Evolutionary conservation across 64 coral and sea anemone genomes (phyloP).

Genomic region (Porites australiensis): DNA sequence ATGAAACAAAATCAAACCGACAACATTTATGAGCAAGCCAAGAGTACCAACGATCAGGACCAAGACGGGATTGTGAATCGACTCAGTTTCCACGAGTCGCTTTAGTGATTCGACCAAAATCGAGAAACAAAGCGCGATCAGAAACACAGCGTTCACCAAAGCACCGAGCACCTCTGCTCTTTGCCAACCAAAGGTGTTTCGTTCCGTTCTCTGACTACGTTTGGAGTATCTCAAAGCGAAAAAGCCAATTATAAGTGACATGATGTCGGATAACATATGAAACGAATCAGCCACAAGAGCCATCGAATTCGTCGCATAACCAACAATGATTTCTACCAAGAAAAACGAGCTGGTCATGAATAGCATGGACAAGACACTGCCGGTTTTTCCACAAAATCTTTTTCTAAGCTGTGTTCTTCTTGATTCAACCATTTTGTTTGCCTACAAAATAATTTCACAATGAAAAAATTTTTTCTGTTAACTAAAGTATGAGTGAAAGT

Average conservation of each 20-base stretch:
- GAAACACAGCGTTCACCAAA: conserved; percentile 94
- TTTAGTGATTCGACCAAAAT: conserved; percentile 96
- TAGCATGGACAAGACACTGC: conserved; percentile 89
- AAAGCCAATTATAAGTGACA: conserved; percentile 94
- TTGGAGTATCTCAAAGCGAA: conserved; percentile 96
- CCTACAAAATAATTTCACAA: neutral
- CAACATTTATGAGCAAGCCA: conserved; percentile 84
- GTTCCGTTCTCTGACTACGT: conserved; percentile 70
- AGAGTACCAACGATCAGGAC: conserved; percentile 82
- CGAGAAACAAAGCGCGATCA: conserved; percentile 95
- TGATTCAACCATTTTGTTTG: conserved; percentile 69
- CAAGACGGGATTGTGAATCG: conserved; percentile 72
- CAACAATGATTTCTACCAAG: conserved; percentile 93
- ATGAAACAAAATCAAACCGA: conserved; percentile 90
- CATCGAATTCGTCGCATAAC: conserved; percentile 95
- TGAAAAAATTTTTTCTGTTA: neutral
- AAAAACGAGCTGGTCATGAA: conserved; percentile 83
- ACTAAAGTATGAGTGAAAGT: too few relatives aligned
- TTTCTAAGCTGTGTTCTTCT: conserved; percentile 1
- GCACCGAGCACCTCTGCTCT: conserved; percentile 97
- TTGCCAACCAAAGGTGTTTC: conserved; percentile 99
- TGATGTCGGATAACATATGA: conserved; percentile 97
- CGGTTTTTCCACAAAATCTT: conserved; percentile 80
- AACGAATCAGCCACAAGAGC: conserved; percentile 98
- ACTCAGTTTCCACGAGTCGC: conserved; percentile 76